Percentiles rank a stretch among this genome's conserved stretches.
Conservation (phyloP, 2,113 vertebrate genomes). For the Sander lucioperca region DNA sequence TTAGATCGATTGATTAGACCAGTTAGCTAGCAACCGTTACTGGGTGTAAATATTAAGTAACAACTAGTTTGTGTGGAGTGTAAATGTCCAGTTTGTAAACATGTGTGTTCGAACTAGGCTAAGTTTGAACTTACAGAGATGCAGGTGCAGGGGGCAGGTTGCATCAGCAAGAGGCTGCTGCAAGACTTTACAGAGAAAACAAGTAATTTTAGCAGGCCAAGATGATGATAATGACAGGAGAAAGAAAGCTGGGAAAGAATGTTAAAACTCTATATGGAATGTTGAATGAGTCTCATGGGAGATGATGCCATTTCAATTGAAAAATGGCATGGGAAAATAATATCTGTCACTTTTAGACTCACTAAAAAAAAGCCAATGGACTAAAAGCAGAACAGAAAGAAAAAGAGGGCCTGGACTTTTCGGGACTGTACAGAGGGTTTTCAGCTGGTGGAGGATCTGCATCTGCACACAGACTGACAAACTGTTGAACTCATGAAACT, state of each 20-base stretch:
- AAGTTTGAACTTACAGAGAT: too few relatives aligned
- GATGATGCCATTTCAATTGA: slow-evolving; percentile 11
- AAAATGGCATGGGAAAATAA: neutral
- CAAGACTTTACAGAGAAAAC: neutral
- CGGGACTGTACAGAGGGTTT: neutral
- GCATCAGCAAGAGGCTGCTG: neutral
- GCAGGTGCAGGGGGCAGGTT: neutral
- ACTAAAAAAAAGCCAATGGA: neutral
- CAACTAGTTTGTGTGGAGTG: too few relatives aligned
- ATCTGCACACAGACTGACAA: neutral
- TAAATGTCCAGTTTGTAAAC: neutral
- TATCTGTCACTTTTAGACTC: slow-evolving; percentile 3
- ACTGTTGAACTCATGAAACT: slow-evolving; percentile 26
- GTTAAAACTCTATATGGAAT: neutral
- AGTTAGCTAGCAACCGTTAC: too few relatives aligned
- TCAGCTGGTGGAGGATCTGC: neutral
- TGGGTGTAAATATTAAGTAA: too few relatives aligned
- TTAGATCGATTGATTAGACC: too few relatives aligned
- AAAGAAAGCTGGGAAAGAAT: neutral
- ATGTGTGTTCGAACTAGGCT: neutral
- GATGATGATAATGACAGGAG: neutral
- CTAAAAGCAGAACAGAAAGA: slow-evolving; percentile 3
- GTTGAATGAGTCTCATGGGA: slow-evolving; percentile 17
- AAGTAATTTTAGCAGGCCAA: neutral
- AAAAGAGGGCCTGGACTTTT: neutral